A percentile compares a stretch with the other conserved stretches of the same genome.
phyloP scores from a whole-genome alignment of 2,888 invertebrate genomes.

The Antheraea yamamai region DNA sequence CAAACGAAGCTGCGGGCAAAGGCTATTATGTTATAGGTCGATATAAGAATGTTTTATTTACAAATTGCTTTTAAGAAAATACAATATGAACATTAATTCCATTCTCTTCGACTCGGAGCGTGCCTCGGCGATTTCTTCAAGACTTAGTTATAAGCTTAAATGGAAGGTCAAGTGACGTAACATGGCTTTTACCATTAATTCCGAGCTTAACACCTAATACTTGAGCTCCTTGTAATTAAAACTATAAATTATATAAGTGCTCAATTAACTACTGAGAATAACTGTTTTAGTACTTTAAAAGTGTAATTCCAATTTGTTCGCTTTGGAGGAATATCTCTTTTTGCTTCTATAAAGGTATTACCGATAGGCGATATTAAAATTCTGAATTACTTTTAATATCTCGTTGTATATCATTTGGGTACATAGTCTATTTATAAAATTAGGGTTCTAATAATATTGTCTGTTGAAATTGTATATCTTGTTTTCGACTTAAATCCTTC shows the following conservation, averaged over 20 bases:
- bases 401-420: too few relatives aligned
- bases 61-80: neutral
- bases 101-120: constrained; percentile 11
- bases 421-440: too few relatives aligned
- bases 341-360: neutral
- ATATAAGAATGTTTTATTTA: neutral
- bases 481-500: too few relatives aligned
- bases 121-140: constrained; percentile 6
- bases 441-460: too few relatives aligned
- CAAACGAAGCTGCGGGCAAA: too few relatives aligned
- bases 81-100: neutral
- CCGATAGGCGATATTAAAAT: neutral
- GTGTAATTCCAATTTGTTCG: neutral
- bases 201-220: constrained; percentile 5
- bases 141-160: constrained; percentile 21
- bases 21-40: neutral
- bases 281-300: neutral
- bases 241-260: constrained; percentile 13
- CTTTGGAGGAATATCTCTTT: neutral
- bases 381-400: neutral
- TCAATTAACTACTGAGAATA: constrained; percentile 1
- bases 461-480: too few relatives aligned
- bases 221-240: constrained; percentile 9
- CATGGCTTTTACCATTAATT: constrained; percentile 17
- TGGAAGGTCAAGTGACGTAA: neutral